Conservation (phyloP, 1,140 invertebrate species). For the Drosophila athabasca region DNA sequence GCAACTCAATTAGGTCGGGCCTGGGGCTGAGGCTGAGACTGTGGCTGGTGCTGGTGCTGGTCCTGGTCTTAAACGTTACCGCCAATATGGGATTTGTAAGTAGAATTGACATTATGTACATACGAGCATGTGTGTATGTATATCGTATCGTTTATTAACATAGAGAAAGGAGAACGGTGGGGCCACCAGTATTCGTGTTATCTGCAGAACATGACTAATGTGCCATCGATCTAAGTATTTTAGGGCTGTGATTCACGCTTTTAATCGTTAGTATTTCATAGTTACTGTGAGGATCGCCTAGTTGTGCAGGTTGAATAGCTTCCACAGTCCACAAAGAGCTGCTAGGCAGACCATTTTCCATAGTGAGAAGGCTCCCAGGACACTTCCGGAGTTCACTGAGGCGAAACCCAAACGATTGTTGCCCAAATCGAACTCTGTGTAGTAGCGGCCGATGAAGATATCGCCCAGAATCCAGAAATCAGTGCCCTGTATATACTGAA, state of each 20-base stretch:
- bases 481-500: conserved; percentile 37
- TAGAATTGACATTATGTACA: no score
- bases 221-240: no score
- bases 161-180: no score
- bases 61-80: conserved; percentile 6
- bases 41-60: no score
- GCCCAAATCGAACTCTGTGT: conserved; percentile 89
- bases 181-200: no score
- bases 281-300: background rate
- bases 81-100: no score
- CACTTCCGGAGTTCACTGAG: conserved; percentile 37
- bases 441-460: conserved; percentile 89
- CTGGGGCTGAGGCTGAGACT: no score
- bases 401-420: conserved; percentile 88
- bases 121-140: no score
- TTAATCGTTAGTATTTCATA: no score
- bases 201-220: no score
- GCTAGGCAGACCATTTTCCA: background rate
- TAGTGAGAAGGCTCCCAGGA: background rate
- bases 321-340: background rate
- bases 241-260: no score
- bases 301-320: background rate
- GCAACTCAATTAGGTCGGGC: conserved; percentile 40
- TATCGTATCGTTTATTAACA: no score
- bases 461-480: conserved; percentile 84